A percentile compares a stretch with the other conserved stretches of the same genome.
phyloP scores from a whole-genome alignment of 1,140 invertebrate species.

The Asobara japonica region DNA sequence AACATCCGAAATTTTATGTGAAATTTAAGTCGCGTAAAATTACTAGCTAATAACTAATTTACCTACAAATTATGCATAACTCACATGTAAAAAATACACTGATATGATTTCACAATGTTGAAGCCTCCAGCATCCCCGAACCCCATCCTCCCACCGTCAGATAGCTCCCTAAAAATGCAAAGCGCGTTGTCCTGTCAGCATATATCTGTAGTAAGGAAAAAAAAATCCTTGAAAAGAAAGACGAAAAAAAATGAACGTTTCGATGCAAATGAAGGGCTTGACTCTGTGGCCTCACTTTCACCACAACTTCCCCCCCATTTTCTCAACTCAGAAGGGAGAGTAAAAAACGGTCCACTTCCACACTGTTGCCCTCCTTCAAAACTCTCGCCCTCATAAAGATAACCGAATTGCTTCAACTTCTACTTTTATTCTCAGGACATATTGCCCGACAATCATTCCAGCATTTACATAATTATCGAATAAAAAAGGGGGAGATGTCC shows the following conservation, averaged over 20 bases:
- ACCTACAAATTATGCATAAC: no score
- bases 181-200: conserved; percentile 56
- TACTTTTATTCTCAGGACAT: conserved; percentile 62
- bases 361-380: conserved; percentile 4
- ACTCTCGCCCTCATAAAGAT: conserved; percentile 55
- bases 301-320: conserved; percentile 18
- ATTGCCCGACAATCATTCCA: conserved; percentile 65
- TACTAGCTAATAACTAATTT: no score
- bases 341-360: background rate
- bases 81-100: background rate
- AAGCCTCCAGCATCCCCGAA: conserved; percentile 10
- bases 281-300: conserved; percentile 39
- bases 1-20: no score
- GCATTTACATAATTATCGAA: conserved; percentile 68
- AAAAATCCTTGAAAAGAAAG: conserved; percentile 51
- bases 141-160: background rate
- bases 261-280: conserved; percentile 64
- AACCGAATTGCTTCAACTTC: conserved; percentile 59
- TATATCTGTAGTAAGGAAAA: conserved; percentile 55
- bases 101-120: conserved; percentile 20
- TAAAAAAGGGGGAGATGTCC: conserved; percentile 49
- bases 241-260: conserved; percentile 51
- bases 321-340: background rate
- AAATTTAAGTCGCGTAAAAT: no score
- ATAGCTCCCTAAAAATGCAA: conserved; percentile 56